These are phyloP conservation scores for Nomada fucata DNA, from an alignment of 2,888 invertebrate species.

Conservation along the genomic window DNA sequence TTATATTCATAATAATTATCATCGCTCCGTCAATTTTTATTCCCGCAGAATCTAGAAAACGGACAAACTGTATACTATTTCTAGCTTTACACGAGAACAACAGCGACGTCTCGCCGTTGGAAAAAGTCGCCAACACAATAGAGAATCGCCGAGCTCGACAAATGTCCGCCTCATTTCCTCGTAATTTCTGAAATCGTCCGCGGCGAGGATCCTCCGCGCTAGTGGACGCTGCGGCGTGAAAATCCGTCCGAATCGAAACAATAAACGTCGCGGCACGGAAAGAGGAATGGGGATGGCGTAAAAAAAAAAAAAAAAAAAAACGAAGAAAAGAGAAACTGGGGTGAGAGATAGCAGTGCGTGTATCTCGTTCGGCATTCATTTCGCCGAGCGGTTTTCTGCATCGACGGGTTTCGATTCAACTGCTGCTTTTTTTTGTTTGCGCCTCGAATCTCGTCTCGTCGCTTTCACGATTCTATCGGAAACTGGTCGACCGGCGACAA, in stretches of 20 bases:
- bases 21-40: not conserved
- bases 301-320: no score
- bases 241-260: conserved; percentile 24
- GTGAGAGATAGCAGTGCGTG: not conserved
- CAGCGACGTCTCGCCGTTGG: no score
- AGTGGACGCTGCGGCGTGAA: not conserved
- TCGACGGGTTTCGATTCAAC: conserved; percentile 46
- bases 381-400: conserved; percentile 22
- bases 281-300: not conserved
- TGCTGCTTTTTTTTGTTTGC: conserved; percentile 34
- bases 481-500: not conserved
- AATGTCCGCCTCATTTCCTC: not conserved
- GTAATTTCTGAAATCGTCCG: not conserved
- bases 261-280: conserved; percentile 8
- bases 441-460: not conserved
- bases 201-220: not conserved
- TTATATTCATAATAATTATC: no score
- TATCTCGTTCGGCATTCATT: conserved; percentile 31
- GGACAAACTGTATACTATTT: no score
- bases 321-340: not conserved
- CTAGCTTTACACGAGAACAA: no score
- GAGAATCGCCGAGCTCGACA: no score
- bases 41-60: not conserved
- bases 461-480: conserved; percentile 16
- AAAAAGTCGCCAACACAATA: no score